Percentiles rank a stretch among this genome's conserved stretches.
phyloP scores from a whole-genome alignment of 2,888 invertebrate species.

The Lithophane semibrunnea region DNA sequence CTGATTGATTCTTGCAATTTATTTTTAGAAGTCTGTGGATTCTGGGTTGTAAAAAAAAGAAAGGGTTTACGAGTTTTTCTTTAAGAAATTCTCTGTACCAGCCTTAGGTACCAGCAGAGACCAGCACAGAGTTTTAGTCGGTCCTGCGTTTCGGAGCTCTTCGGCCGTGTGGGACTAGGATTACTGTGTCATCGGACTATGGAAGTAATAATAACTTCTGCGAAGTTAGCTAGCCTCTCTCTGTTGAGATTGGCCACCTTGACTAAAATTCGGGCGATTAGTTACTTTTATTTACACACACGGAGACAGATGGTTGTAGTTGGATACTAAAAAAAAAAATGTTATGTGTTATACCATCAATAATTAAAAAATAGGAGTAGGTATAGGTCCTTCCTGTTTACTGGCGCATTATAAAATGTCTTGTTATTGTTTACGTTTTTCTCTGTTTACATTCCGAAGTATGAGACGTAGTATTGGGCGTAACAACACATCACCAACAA shows the following conservation, averaged over 20 bases:
- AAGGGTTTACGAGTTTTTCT: not conserved
- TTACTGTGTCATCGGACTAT: no score
- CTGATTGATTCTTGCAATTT: not conserved
- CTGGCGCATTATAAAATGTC: conserved; percentile 16
- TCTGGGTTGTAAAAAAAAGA: not conserved
- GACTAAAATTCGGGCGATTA: not conserved
- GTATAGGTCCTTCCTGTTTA: conserved; percentile 12
- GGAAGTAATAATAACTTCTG: not conserved
- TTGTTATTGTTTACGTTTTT: conserved; percentile 57
- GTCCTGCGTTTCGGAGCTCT: no score
- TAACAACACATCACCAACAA: conserved; percentile 9
- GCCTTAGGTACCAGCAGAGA: not conserved
- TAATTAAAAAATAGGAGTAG: no score
- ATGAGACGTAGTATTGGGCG: conserved; percentile 31
- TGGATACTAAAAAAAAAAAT: not conserved
- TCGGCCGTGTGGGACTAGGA: not conserved
- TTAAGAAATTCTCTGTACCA: not conserved
- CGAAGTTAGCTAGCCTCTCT: not conserved
- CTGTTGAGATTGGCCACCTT: not conserved
- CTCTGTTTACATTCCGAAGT: conserved; percentile 44
- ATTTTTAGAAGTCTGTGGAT: no score
- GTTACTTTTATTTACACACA: not conserved
- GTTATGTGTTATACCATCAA: not conserved
- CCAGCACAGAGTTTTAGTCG: not conserved
- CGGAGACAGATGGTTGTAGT: not conserved